phyloP scores from a whole-genome alignment of 2,888 invertebrate species.

The Bombyx huttoni region DNA sequence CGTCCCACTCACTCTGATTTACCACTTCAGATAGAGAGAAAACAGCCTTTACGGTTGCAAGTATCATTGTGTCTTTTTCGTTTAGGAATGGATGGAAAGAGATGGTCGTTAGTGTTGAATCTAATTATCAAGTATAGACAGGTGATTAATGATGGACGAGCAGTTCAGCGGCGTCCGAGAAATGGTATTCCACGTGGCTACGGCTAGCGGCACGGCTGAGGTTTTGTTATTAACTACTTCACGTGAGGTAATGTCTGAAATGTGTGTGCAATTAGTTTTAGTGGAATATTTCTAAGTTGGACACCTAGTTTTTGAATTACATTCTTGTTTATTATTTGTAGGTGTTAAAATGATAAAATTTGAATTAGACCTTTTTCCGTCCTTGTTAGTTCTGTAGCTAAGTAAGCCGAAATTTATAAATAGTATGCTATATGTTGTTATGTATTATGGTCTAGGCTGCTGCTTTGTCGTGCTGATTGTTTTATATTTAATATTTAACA shows the following conservation, averaged over 20 bases:
- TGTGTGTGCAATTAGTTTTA: background rate
- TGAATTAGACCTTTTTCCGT: too few species aligned
- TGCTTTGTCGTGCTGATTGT: too few species aligned
- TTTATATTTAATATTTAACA: too few species aligned
- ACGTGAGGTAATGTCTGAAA: background rate
- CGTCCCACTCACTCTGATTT: background rate
- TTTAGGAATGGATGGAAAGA: background rate
- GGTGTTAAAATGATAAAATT: too few species aligned
- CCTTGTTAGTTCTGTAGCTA: too few species aligned
- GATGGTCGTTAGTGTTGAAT: background rate
- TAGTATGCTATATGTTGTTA: too few species aligned
- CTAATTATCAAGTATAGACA: constrained; percentile 2
- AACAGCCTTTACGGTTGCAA: background rate
- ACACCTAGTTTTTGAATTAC: background rate
- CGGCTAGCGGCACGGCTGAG: background rate
- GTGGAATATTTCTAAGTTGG: background rate
- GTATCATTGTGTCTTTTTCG: background rate
- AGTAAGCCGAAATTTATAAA: too few species aligned
- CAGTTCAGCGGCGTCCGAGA: background rate
- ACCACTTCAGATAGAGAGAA: background rate
- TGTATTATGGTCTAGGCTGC: too few species aligned
- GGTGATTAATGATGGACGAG: constrained; percentile 4
- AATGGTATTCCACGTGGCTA: background rate
- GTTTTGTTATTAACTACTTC: background rate
- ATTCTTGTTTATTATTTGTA: background rate